These are phyloP conservation scores for Tribolium freemani DNA, from an alignment of 2,888 invertebrate species.

Conservation along the genomic window DNA sequence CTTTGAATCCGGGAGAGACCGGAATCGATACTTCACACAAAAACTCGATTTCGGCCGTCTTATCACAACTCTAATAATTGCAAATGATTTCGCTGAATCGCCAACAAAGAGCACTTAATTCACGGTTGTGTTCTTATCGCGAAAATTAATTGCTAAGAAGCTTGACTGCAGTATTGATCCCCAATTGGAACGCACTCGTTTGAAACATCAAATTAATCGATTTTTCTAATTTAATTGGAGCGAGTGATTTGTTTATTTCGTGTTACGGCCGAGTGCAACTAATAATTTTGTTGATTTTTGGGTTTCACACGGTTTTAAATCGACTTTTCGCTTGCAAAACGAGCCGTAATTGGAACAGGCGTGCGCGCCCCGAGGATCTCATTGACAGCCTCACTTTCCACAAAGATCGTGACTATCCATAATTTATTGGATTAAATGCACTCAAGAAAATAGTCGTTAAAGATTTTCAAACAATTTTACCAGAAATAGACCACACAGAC, in stretches of 20 bases:
- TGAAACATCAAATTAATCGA: not conserved
- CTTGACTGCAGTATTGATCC: not conserved
- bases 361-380: constrained; percentile 37
- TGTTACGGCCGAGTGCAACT: not conserved
- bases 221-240: not conserved
- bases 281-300: not conserved
- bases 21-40: constrained; percentile 29
- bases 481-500: not conserved
- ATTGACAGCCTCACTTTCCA: constrained; percentile 40
- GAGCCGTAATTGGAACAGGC: constrained; percentile 34
- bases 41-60: not conserved
- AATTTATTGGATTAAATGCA: constrained; percentile 34
- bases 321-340: constrained; percentile 10
- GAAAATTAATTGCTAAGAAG: not conserved
- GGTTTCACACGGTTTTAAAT: not conserved
- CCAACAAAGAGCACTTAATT: not conserved
- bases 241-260: not conserved
- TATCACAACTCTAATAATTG: constrained; percentile 18
- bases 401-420: constrained; percentile 35
- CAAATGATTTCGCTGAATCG: not conserved
- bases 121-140: not conserved
- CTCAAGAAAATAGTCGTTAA: constrained; percentile 19
- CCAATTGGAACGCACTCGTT: not conserved
- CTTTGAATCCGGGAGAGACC: constrained; percentile 35
- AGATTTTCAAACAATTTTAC: not conserved